phyloP scores from a whole-genome alignment of 2,113 vertebrate genomes.

The Tylochromis polylepis region DNA sequence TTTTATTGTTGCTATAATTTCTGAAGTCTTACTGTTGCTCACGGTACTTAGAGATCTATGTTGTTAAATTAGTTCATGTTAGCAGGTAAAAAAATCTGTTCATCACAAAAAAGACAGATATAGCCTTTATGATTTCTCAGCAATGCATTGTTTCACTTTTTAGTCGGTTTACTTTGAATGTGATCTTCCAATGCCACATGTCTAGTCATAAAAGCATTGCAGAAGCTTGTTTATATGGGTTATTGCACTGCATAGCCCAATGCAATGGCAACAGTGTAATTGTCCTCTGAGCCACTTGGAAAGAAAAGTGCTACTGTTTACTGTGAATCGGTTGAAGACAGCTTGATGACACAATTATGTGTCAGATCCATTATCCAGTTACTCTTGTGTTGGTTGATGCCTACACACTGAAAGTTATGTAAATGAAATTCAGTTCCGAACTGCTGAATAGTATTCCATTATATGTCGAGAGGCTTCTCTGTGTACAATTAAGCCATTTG shows the following conservation, averaged over 20 bases:
- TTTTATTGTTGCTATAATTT: neutral
- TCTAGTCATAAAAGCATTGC: neutral
- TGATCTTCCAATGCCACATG: neutral
- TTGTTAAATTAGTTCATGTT: neutral
- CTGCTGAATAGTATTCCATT: neutral
- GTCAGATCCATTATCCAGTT: neutral
- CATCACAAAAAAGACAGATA: neutral
- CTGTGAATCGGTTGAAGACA: slow-evolving; percentile 10
- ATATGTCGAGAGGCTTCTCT: neutral
- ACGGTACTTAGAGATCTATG: neutral
- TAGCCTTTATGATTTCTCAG: neutral
- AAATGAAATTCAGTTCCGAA: slow-evolving; percentile 20
- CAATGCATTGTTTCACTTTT: neutral
- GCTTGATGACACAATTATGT: slow-evolving; percentile 3
- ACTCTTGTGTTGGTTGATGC: neutral
- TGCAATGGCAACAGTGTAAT: neutral
- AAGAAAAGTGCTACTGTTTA: neutral
- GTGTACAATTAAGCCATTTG: slow-evolving; percentile 32
- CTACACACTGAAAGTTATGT: slow-evolving; percentile 36
- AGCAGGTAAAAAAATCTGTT: neutral
- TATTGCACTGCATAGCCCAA: neutral
- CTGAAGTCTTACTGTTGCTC: neutral
- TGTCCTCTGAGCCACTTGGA: neutral
- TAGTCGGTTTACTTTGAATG: neutral
- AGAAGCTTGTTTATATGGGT: neutral